Evolutionary conservation across 2,888 invertebrate species (phyloP).

Genomic region (Myopa tessellatipennis): DNA sequence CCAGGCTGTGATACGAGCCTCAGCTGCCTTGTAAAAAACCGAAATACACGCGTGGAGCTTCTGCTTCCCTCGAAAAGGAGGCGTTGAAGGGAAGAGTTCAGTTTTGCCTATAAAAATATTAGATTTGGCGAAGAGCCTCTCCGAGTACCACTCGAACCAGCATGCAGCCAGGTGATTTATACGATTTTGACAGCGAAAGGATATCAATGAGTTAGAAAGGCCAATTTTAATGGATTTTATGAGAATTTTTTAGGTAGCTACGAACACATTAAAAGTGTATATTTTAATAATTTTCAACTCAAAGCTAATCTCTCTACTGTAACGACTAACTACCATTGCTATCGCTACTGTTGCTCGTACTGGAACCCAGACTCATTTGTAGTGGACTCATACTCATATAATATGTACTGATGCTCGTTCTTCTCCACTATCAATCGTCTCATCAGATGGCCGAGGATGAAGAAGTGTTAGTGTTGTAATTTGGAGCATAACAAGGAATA

Average conservation of each 20-base stretch:
- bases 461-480: neutral
- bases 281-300: conserved; percentile 12
- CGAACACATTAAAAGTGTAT: conserved; percentile 12
- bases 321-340: neutral
- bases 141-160: neutral
- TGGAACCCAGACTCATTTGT: neutral
- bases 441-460: neutral
- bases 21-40: neutral
- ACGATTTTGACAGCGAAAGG: conserved; percentile 20
- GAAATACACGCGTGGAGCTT: too few relatives aligned
- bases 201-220: conserved; percentile 25
- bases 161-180: conserved; percentile 19
- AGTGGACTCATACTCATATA: neutral
- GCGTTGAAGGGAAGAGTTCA: neutral
- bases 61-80: neutral
- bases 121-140: conserved; percentile 4
- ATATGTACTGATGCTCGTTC: neutral
- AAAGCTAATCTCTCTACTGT: neutral
- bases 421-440: neutral
- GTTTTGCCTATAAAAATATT: conserved; percentile 17
- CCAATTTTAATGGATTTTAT: conserved; percentile 19
- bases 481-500: conserved; percentile 11
- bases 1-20: too few relatives aligned
- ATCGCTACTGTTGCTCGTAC: neutral
- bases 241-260: conserved; percentile 14